These are phyloP conservation scores for Trisateles emortualis DNA, from an alignment of 2,888 invertebrate species.

Conservation along the genomic window DNA sequence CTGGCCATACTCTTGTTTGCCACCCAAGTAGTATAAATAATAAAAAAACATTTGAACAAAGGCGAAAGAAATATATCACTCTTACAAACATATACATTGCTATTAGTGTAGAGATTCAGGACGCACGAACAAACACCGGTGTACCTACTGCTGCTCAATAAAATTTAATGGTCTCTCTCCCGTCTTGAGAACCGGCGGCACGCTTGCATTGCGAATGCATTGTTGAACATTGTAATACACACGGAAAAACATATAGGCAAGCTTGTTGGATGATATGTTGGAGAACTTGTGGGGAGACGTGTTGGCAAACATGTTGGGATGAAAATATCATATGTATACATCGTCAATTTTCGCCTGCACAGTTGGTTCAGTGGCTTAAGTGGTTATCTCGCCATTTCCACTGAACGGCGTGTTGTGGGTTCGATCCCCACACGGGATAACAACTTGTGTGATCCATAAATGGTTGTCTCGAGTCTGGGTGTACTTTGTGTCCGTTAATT, in stretches of 20 bases:
- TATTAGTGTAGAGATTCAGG: neutral
- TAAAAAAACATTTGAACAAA: neutral
- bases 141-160: slow-evolving; percentile 36
- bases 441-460: too few relatives aligned
- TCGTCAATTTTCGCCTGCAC: too few relatives aligned
- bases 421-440: too few relatives aligned
- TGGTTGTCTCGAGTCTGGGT: too few relatives aligned
- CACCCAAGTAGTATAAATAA: too few relatives aligned
- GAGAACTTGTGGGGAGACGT: neutral
- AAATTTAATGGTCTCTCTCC: slow-evolving; percentile 39
- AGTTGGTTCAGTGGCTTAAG: too few relatives aligned
- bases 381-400: too few relatives aligned
- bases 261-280: neutral
- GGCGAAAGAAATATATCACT: neutral
- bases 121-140: slow-evolving; percentile 27
- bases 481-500: too few relatives aligned
- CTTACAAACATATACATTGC: neutral
- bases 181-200: slow-evolving; percentile 6
- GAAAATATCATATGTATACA: too few relatives aligned
- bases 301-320: neutral
- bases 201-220: slow-evolving; percentile 27
- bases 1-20: too few relatives aligned
- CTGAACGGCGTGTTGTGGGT: too few relatives aligned
- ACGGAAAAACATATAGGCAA: neutral
- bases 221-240: slow-evolving; percentile 19